These are phyloP conservation scores for Polypterus senegalus DNA, from an alignment of 2,113 vertebrate species.

Conservation along the genomic window DNA sequence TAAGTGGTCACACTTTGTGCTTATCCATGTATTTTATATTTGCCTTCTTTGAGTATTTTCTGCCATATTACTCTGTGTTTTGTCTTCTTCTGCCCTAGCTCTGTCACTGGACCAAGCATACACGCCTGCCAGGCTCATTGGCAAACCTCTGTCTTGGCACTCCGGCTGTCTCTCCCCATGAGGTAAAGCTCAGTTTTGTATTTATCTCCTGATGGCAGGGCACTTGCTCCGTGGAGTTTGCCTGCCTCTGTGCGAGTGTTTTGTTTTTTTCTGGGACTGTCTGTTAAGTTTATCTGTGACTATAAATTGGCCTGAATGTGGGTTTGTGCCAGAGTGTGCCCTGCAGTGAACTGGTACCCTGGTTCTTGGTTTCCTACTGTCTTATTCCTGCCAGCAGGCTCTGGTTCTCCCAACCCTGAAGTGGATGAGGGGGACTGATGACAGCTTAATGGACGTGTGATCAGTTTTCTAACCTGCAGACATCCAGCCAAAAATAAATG, in stretches of 20 bases:
- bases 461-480: background rate
- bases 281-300: background rate
- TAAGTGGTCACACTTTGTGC: too few relatives aligned
- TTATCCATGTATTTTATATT: too few relatives aligned
- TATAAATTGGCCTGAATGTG: background rate
- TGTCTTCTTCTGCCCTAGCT: constrained; percentile 32
- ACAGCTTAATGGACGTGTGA: background rate
- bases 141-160: constrained; percentile 51
- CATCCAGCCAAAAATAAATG: background rate
- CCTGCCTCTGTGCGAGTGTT: background rate
- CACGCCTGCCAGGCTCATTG: constrained; percentile 45
- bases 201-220: background rate
- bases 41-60: too few relatives aligned
- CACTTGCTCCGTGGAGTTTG: too few relatives aligned
- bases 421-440: background rate
- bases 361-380: too few relatives aligned
- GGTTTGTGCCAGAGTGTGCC: background rate
- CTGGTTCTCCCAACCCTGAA: background rate
- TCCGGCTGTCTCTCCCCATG: constrained; percentile 55
- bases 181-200: constrained; percentile 48
- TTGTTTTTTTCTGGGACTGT: background rate
- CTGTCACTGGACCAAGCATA: constrained; percentile 26
- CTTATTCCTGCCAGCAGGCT: background rate
- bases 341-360: background rate
- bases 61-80: background rate